Conservation (phyloP, 2,888 invertebrate genomes). For the Xanthostigma xanthostigma region DNA sequence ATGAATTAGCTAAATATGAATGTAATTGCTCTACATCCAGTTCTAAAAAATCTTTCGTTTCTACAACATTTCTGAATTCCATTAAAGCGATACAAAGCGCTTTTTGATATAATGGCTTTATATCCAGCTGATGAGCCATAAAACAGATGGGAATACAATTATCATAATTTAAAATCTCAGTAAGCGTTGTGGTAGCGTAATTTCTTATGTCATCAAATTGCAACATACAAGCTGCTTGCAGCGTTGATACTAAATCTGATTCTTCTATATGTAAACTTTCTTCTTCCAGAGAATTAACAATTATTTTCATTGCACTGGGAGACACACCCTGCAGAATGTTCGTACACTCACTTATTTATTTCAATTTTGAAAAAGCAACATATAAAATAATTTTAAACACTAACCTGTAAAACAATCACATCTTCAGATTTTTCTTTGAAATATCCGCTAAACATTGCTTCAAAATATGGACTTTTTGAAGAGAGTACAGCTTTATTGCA, state of each 20-base stretch:
- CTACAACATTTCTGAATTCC: slow-evolving; percentile 21
- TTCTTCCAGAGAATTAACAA: slow-evolving; percentile 22
- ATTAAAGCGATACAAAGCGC: slow-evolving; percentile 23
- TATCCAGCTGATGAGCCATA: slow-evolving; percentile 19
- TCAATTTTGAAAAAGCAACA: too few species aligned
- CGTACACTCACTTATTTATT: too few species aligned
- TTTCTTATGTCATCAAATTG: slow-evolving; percentile 25
- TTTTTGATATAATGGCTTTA: slow-evolving; percentile 21
- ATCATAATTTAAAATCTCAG: slow-evolving; percentile 1
- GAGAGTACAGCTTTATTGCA: slow-evolving; percentile 22
- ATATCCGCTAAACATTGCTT: slow-evolving; percentile 30
- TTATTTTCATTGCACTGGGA: slow-evolving; percentile 24
- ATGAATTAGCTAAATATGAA: slow-evolving; percentile 23
- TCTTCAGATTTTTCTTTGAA: slow-evolving; percentile 25
- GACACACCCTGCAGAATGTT: slow-evolving; percentile 24
- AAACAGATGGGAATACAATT: slow-evolving; percentile 25
- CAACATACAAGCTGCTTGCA: slow-evolving; percentile 27
- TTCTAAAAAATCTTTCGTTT: slow-evolving; percentile 18
- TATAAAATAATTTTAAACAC: neutral
- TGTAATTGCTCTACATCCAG: slow-evolving; percentile 22
- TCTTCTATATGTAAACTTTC: slow-evolving; percentile 17
- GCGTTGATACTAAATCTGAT: slow-evolving; percentile 21
- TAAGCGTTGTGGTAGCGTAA: neutral
- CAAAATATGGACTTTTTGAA: slow-evolving; percentile 29
- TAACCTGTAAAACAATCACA: slow-evolving; percentile 25